Conservation (phyloP, 2,888 invertebrate species). For the Acleris holmiana region DNA sequence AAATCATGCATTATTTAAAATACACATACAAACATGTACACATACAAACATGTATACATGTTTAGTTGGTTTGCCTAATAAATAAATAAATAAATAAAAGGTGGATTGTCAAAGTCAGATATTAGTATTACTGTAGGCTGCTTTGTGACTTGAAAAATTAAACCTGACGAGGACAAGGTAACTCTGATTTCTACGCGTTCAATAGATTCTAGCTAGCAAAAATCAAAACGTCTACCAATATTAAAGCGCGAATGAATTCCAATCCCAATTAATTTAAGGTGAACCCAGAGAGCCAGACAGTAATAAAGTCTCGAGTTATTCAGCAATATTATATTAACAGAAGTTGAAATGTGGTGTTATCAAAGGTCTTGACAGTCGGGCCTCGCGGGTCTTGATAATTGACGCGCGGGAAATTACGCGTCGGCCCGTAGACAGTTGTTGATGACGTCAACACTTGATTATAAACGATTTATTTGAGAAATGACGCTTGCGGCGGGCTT, state of each 20-base stretch:
- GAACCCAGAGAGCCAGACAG: background rate
- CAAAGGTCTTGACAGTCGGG: conserved; percentile 69
- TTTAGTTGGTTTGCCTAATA: too few relatives aligned
- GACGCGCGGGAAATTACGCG: conserved; percentile 83
- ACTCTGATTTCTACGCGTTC: too few relatives aligned
- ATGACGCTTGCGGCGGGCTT: conserved; percentile 50
- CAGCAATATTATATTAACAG: conserved; percentile 28
- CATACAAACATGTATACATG: too few relatives aligned
- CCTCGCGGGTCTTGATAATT: conserved; percentile 76
- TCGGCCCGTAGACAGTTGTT: conserved; percentile 80
- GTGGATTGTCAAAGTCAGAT: too few relatives aligned
- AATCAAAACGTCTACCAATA: background rate
- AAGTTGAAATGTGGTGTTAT: conserved; percentile 69
- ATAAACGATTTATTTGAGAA: conserved; percentile 81
- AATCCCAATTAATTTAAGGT: background rate
- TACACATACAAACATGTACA: too few relatives aligned
- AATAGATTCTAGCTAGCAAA: background rate
- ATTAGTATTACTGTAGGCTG: too few relatives aligned
- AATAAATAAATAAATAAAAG: too few relatives aligned
- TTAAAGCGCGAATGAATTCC: too few relatives aligned
- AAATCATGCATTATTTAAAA: too few relatives aligned
- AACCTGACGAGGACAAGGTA: too few relatives aligned
- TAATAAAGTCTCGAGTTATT: conserved; percentile 10
- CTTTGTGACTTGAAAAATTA: too few relatives aligned
- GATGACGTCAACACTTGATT: conserved; percentile 82